These are phyloP conservation scores for Corythoichthys haematopterus DNA, from an alignment of 2,113 vertebrate species.

Conservation along the genomic window DNA sequence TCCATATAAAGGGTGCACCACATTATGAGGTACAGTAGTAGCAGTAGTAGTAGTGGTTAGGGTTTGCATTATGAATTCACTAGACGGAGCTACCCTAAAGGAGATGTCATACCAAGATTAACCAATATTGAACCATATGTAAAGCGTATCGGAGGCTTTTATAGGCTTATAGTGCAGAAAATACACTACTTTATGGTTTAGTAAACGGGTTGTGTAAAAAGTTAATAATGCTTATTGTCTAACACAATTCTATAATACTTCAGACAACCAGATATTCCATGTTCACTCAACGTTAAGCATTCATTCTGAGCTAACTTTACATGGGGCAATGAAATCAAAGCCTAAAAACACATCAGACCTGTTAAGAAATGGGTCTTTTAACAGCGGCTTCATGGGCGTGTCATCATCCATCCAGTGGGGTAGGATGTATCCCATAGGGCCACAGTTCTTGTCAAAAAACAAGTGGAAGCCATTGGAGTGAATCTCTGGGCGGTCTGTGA, in stretches of 20 bases:
- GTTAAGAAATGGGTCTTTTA: constrained; percentile 41
- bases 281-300: too few relatives aligned
- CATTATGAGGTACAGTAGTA: too few relatives aligned
- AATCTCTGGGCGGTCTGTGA: constrained; percentile 77
- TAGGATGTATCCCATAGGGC: constrained; percentile 78
- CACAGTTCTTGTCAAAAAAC: constrained; percentile 69
- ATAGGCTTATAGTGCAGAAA: neutral
- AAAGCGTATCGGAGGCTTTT: too few relatives aligned
- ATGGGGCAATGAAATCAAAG: neutral
- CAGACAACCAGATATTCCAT: neutral
- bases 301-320: neutral
- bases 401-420: constrained; percentile 73
- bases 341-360: constrained; percentile 42
- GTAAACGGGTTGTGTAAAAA: neutral
- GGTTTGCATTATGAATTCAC: too few relatives aligned
- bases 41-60: too few relatives aligned
- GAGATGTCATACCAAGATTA: too few relatives aligned
- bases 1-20: too few relatives aligned
- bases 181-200: neutral
- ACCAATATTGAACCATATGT: too few relatives aligned
- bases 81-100: too few relatives aligned
- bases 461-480: constrained; percentile 78
- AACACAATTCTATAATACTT: neutral
- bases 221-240: neutral
- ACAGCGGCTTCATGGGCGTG: constrained; percentile 39